These are phyloP conservation scores for Hyposoter didymator DNA, from an alignment of 2,888 invertebrate species.

Conservation along the genomic window DNA sequence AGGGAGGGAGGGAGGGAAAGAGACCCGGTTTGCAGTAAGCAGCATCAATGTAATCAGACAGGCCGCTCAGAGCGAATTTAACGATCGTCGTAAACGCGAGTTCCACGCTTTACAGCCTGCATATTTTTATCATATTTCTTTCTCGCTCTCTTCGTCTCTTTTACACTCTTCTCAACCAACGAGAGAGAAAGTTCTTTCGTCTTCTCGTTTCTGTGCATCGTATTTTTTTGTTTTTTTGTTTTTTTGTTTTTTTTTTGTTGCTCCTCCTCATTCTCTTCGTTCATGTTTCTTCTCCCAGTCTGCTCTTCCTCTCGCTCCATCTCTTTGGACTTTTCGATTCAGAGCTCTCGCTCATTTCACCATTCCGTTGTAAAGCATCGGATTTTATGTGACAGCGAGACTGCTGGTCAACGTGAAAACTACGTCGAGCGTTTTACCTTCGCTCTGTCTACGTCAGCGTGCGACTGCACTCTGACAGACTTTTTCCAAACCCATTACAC, in stretches of 20 bases:
- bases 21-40: slow-evolving; percentile 72
- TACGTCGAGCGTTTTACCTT: slow-evolving; percentile 29
- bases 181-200: slow-evolving; percentile 42
- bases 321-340: slow-evolving; percentile 49
- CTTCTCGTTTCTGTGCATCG: slow-evolving; percentile 49
- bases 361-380: slow-evolving; percentile 74
- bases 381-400: slow-evolving; percentile 77
- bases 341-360: slow-evolving; percentile 70
- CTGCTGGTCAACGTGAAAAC: slow-evolving; percentile 64
- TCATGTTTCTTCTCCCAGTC: slow-evolving; percentile 26
- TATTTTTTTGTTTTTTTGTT: not conserved
- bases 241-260: slow-evolving; percentile 44
- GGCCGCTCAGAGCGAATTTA: slow-evolving; percentile 79
- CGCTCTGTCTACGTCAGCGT: not conserved
- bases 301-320: slow-evolving; percentile 32
- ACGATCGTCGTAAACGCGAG: slow-evolving; percentile 80
- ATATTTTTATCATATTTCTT: slow-evolving; percentile 68
- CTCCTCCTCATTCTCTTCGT: slow-evolving; percentile 30
- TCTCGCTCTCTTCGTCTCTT: slow-evolving; percentile 29
- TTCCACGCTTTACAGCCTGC: slow-evolving; percentile 77
- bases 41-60: slow-evolving; percentile 81
- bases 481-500: not conserved
- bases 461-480: not conserved
- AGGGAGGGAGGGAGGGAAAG: slow-evolving; percentile 29
- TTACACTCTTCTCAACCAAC: slow-evolving; percentile 47